phyloP scores from a whole-genome alignment of 2,113 vertebrate species.

The Bombycilla garrulus region DNA sequence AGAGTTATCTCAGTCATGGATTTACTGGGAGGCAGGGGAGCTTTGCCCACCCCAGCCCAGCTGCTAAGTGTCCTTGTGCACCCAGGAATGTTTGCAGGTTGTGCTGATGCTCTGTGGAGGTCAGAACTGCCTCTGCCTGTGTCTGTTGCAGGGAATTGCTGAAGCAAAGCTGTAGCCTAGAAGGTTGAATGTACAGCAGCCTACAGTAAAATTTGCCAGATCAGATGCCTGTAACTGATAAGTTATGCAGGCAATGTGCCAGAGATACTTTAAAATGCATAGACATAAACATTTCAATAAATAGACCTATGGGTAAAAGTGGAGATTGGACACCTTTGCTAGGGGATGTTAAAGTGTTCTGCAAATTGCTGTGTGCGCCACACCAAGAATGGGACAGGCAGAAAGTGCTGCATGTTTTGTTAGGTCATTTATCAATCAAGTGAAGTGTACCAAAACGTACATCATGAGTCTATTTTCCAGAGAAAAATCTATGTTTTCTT shows the following conservation, averaged over 20 bases:
- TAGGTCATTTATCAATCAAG: slow-evolving; percentile 9
- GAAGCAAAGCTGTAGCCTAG: neutral
- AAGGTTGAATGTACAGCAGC: neutral
- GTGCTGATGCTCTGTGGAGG: neutral
- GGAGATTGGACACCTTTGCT: neutral
- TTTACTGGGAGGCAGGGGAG: neutral
- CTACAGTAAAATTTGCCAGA: neutral
- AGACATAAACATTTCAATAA: neutral
- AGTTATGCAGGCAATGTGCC: neutral
- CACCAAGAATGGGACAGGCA: neutral
- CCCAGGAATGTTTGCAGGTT: neutral
- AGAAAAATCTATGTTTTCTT: slow-evolving; percentile 12
- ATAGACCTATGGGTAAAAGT: neutral
- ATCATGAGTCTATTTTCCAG: neutral
- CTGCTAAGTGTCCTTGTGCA: accelerated
- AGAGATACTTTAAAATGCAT: neutral
- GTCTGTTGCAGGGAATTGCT: neutral
- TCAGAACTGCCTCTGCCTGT: accelerated
- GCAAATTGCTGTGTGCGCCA: neutral
- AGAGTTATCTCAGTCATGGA: neutral
- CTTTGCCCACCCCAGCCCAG: neutral
- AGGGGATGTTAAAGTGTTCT: neutral
- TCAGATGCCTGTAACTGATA: neutral
- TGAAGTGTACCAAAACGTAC: neutral
- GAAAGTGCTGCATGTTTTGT: neutral